Percentiles rank a stretch among this genome's conserved stretches.
Evolutionary conservation across 2,113 vertebrate genomes (phyloP).

Genomic region (Leiothrix lutea): DNA sequence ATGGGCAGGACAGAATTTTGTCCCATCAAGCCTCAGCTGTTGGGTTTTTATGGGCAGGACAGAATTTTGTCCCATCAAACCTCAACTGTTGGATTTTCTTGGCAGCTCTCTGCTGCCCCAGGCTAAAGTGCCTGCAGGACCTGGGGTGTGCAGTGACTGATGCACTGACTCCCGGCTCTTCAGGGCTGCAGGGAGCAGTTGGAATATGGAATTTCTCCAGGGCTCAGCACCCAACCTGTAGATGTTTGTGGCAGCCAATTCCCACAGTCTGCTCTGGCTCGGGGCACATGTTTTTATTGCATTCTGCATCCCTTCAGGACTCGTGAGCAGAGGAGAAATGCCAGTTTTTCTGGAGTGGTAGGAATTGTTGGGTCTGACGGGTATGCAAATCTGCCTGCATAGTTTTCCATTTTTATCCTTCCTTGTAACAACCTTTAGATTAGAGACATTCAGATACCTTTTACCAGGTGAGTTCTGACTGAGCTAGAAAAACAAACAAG

Average conservation of each 20-base stretch:
- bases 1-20: background rate
- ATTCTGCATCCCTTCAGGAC: background rate
- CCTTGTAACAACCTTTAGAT: background rate
- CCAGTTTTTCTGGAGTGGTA: background rate
- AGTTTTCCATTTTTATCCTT: background rate
- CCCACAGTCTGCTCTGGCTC: background rate
- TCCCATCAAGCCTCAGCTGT: fast-evolving
- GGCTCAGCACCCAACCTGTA: background rate
- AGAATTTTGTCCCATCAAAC: background rate
- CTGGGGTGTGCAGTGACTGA: fast-evolving
- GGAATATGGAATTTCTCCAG: background rate
- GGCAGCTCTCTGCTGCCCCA: background rate
- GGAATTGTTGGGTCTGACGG: background rate
- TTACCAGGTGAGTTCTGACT: background rate
- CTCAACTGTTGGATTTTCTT: background rate
- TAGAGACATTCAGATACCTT: background rate
- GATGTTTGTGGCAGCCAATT: background rate
- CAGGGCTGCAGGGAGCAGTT: background rate
- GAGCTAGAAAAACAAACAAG: background rate
- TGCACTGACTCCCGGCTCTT: background rate
- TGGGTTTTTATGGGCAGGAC: background rate
- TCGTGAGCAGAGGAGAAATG: background rate
- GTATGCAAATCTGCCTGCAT: background rate
- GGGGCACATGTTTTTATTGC: background rate
- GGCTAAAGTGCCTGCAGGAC: background rate